Base-by-base conservation (phyloP, 2,888 invertebrate genomes). In the Abrostola triplasia region DNA sequence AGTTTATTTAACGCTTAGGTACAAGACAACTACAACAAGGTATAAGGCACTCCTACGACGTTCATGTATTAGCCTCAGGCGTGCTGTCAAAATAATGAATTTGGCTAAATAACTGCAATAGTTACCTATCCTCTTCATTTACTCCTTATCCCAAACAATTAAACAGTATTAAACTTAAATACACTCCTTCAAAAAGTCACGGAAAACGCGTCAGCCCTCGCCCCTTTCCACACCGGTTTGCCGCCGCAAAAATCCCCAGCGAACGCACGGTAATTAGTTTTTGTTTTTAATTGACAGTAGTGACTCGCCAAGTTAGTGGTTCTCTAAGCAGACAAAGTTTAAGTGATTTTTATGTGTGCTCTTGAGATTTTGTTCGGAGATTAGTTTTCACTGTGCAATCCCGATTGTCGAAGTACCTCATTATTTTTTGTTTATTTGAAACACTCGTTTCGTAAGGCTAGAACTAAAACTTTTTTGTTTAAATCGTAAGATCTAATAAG, bases 241-340 rank as follows among this genome's bases (percentile, higher is more conserved):
- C 24, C 40, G 47, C 56, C 48, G 37, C 44, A 12, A 54, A 61
- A 59, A 67, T 67, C 76, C 64, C 52, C 11, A 36, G 76, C 51
- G 73, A 64, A 56, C 56, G 44, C 55, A 61, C 37, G 8, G 53
- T 73, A 71, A 71, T 73, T 73, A 71, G 76, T 73, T 76, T 71
- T 59, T 38, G 59, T 55, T 67, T 70, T 41, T 57, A 76, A 73
- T 49, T 64, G 50, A 41, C 67, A 40, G 24, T 59, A 64, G 56
- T 40, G 67, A 66, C 76, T 66, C 8, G 41, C 58, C 36, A 55
- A 44, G 37, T 59, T 50, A 42, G 50, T n/a, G 12, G 63, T 42
- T 59, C 55, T 58, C 12, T 55, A 59, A 53, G 60, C 48, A 50
- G 55, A 56, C 40, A 42, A 66, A 76, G 51, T 54, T 59, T 41